phyloP scores from a whole-genome alignment of 2,113 vertebrate species.

The Lophius piscatorius region DNA sequence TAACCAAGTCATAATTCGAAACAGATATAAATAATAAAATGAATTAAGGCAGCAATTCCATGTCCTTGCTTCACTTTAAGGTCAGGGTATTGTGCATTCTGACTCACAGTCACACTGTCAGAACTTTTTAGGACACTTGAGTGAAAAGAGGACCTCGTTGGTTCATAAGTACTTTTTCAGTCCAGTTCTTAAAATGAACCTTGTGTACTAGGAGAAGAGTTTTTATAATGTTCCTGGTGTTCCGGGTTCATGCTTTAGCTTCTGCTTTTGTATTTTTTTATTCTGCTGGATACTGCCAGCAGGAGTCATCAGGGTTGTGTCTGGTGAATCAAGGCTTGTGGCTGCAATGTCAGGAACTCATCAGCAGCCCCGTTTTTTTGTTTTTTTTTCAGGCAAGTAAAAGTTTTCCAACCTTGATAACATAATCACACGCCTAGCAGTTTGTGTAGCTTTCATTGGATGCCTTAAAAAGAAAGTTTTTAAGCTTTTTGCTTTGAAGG shows the following conservation, averaged over 20 bases:
- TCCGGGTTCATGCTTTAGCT: too few relatives aligned
- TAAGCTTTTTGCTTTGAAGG: too few relatives aligned
- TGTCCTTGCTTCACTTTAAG: too few relatives aligned
- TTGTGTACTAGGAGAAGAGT: too few relatives aligned
- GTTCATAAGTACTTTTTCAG: background rate
- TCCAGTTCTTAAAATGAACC: background rate
- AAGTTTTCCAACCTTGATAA: too few relatives aligned
- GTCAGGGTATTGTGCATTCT: background rate
- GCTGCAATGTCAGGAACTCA: conserved; percentile 3
- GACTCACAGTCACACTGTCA: background rate
- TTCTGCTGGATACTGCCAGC: background rate
- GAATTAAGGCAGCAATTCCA: background rate
- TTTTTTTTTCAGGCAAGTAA: too few relatives aligned
- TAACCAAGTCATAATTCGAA: background rate
- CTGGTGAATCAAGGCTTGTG: conserved; percentile 9
- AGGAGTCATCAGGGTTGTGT: background rate
- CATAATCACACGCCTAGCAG: too few relatives aligned
- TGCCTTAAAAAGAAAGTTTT: too few relatives aligned
- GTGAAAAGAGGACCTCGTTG: background rate
- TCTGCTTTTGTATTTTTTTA: too few relatives aligned
- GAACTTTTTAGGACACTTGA: background rate
- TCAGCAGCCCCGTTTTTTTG: too few relatives aligned
- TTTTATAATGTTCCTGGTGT: too few relatives aligned
- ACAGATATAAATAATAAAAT: background rate
- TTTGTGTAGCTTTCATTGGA: too few relatives aligned